These are phyloP conservation scores for Xanthorhoe spadicearia DNA, from an alignment of 2,888 invertebrate species.

Conservation along the genomic window DNA sequence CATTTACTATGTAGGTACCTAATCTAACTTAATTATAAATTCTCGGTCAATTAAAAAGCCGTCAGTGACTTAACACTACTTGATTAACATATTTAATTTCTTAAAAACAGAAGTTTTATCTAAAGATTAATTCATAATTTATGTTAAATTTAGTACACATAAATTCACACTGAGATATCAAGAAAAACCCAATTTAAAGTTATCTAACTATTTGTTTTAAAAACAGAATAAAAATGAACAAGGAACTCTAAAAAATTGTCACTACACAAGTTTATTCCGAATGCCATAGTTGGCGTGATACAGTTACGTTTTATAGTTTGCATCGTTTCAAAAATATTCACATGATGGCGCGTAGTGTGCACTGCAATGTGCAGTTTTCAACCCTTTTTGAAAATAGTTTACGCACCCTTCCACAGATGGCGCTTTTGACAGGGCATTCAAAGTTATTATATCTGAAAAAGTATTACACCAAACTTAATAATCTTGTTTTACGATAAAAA, in stretches of 20 bases:
- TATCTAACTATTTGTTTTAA: not conserved
- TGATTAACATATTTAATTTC: conserved; percentile 8
- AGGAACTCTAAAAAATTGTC: not conserved
- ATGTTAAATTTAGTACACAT: conserved; percentile 3
- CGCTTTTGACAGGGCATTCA: conserved; percentile 43
- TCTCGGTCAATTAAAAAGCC: conserved; percentile 10
- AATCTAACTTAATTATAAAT: conserved; percentile 8
- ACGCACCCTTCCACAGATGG: conserved; percentile 69
- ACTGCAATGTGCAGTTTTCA: conserved; percentile 54
- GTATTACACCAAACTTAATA: not conserved
- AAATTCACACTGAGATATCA: not conserved
- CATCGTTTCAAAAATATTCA: conserved; percentile 29
- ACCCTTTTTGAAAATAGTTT: conserved; percentile 52
- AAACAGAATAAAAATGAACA: too few species aligned
- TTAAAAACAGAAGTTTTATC: conserved; percentile 3
- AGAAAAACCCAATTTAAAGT: not conserved
- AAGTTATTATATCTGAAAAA: not conserved
- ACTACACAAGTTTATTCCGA: not conserved
- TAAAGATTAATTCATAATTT: not conserved
- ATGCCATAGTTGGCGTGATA: not conserved
- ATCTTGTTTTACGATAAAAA: not conserved
- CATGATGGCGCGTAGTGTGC: conserved; percentile 55
- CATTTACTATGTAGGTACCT: conserved; percentile 12
- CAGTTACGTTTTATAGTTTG: conserved; percentile 21
- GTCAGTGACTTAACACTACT: conserved; percentile 16